Conservation (phyloP, 2,797 vertebrate species). For the Ptychobarbus kaznakovi region DNA sequence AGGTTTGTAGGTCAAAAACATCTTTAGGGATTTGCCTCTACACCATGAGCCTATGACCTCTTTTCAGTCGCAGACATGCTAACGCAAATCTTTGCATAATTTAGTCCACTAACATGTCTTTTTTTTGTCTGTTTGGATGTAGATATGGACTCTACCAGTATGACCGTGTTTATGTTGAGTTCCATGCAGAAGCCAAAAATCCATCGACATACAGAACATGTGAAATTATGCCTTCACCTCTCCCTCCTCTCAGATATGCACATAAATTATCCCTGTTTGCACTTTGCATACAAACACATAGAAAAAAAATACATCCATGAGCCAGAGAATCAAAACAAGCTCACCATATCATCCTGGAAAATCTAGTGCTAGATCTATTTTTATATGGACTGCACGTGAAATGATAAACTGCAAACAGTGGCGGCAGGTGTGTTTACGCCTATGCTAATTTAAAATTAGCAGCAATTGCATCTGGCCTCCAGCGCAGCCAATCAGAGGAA, state of each 20-base stretch:
- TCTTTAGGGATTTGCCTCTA: slow-evolving; percentile 41
- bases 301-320: background rate
- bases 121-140: slow-evolving; percentile 26
- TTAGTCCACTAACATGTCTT: slow-evolving; percentile 45
- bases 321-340: slow-evolving; percentile 17
- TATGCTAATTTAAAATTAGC: slow-evolving; percentile 51
- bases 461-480: slow-evolving; percentile 47
- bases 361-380: slow-evolving; percentile 49
- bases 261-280: slow-evolving; percentile 29
- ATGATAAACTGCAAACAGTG: slow-evolving; percentile 37
- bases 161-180: slow-evolving; percentile 22
- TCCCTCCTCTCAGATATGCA: slow-evolving; percentile 44
- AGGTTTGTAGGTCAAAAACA: slow-evolving; percentile 36
- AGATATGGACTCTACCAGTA: slow-evolving; percentile 32
- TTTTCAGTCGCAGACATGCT: slow-evolving; percentile 36
- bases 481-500: slow-evolving; percentile 49
- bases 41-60: slow-evolving; percentile 47
- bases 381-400: slow-evolving; percentile 42
- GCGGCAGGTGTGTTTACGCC: slow-evolving; percentile 45
- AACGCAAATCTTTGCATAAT: slow-evolving; percentile 40
- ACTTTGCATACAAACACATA: slow-evolving; percentile 34
- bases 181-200: slow-evolving; percentile 45
- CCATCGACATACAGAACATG: slow-evolving; percentile 33
- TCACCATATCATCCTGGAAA: slow-evolving; percentile 20
- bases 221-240: slow-evolving; percentile 38